A percentile compares a stretch with the other conserved stretches of the same genome.
Evolutionary conservation across 1,140 invertebrate genomes (phyloP).

Genomic region (Drosophila carrolli): DNA sequence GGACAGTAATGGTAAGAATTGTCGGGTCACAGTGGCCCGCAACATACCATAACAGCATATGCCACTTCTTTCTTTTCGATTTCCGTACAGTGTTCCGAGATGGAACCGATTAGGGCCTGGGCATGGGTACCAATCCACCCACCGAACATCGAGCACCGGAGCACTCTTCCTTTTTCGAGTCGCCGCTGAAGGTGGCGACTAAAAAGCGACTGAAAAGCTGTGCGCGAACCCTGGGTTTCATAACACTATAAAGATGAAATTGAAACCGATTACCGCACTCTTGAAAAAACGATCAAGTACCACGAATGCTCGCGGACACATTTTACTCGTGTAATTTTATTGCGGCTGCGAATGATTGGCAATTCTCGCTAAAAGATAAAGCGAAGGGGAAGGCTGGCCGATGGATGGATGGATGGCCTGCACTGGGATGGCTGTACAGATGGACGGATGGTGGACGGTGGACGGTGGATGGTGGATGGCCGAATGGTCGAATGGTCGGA

Average conservation of each 20-base stretch:
- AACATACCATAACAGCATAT: neutral
- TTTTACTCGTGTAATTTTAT: slow-evolving; percentile 84
- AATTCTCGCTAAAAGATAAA: slow-evolving; percentile 81
- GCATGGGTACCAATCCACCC: slow-evolving; percentile 24
- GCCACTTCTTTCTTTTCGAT: neutral
- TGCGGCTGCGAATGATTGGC: slow-evolving; percentile 79
- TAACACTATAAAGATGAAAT: slow-evolving; percentile 83
- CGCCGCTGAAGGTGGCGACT: slow-evolving; percentile 33
- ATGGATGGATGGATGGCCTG: slow-evolving; percentile 33
- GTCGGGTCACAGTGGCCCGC: neutral
- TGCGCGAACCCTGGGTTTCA: slow-evolving; percentile 62
- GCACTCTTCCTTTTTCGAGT: slow-evolving; percentile 3
- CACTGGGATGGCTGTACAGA: slow-evolving; percentile 7
- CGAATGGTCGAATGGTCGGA: slow-evolving; percentile 24
- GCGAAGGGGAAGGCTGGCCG: slow-evolving; percentile 39
- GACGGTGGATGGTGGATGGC: neutral
- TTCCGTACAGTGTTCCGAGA: slow-evolving; percentile 17
- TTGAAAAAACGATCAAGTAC: slow-evolving; percentile 81
- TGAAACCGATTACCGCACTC: slow-evolving; percentile 84
- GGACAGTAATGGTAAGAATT: too few relatives aligned
- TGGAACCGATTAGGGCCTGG: slow-evolving; percentile 28
- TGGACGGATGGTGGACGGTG: slow-evolving; percentile 2
- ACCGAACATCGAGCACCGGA: neutral
- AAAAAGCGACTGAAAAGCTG: slow-evolving; percentile 55
- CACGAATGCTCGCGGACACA: slow-evolving; percentile 81